phyloP scores from a whole-genome alignment of 1,140 invertebrate species.

The Phenacoccus solenopsis region DNA sequence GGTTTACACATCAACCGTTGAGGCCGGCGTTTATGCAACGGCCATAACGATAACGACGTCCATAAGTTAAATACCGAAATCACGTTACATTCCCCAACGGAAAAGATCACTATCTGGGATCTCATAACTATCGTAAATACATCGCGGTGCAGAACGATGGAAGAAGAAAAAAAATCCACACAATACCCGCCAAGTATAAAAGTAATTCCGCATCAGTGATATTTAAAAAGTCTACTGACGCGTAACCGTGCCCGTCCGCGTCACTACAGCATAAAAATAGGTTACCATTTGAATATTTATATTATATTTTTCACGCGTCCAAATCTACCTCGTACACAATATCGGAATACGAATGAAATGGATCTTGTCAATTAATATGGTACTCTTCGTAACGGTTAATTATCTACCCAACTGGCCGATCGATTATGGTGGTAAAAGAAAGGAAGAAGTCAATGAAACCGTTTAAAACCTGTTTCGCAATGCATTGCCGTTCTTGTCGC shows the following conservation, averaged over 20 bases:
- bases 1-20: too few relatives aligned
- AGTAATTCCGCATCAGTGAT: not conserved
- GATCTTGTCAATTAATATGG: not conserved
- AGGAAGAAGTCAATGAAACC: conserved; percentile 1
- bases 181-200: not conserved
- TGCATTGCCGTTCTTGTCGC: not conserved
- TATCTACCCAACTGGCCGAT: not conserved
- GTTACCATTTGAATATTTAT: not conserved
- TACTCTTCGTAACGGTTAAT: not conserved
- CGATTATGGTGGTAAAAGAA: not conserved
- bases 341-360: not conserved
- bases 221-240: not conserved
- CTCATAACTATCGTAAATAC: not conserved
- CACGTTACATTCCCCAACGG: not conserved
- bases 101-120: not conserved
- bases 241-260: too few relatives aligned
- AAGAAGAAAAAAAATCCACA: too few relatives aligned
- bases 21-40: too few relatives aligned
- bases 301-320: not conserved
- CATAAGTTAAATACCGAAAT: too few relatives aligned
- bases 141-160: too few relatives aligned
- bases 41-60: too few relatives aligned
- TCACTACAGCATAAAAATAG: not conserved
- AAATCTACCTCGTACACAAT: too few relatives aligned
- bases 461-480: not conserved